A percentile compares a stretch with the other conserved stretches of the same genome.
Evolutionary conservation across 2,113 vertebrate genomes (phyloP).

Genomic region (Phyllopteryx taeniolatus): DNA sequence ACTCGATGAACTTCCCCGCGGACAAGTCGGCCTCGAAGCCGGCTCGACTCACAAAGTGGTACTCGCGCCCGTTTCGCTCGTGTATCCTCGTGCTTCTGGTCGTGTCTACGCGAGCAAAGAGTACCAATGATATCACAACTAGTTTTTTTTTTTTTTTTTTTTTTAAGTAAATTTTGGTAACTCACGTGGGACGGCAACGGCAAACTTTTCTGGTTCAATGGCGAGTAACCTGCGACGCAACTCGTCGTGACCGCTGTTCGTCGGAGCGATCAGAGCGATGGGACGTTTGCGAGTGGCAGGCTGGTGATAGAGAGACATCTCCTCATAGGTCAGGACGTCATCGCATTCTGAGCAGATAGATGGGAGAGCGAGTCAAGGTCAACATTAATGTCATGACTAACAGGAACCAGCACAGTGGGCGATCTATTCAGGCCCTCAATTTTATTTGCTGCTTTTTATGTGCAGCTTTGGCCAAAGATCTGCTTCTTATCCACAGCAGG

Average conservation of each 20-base stretch:
- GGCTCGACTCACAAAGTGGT: conserved; percentile 86
- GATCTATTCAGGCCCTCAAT: not conserved
- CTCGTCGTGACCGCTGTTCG: conserved; percentile 90
- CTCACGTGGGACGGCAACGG: conserved; percentile 90
- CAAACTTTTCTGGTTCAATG: conserved; percentile 84
- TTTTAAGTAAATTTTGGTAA: not conserved
- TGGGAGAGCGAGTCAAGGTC: not conserved
- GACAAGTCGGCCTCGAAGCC: conserved; percentile 84
- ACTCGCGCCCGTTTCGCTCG: conserved; percentile 89
- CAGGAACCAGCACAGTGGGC: too few relatives aligned
- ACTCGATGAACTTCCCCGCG: conserved; percentile 89
- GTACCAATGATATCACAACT: not conserved
- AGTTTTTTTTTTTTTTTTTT: too few relatives aligned
- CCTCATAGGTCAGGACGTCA: conserved; percentile 92
- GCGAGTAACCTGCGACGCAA: conserved; percentile 86
- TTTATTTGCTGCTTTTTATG: not conserved
- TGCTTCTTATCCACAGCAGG: not conserved
- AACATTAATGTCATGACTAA: not conserved
- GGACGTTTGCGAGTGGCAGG: conserved; percentile 89
- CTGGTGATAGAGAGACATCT: conserved; percentile 96
- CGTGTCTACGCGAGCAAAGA: conserved; percentile 76
- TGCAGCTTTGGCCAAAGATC: not conserved
- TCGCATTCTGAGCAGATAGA: conserved; percentile 77
- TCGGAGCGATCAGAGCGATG: conserved; percentile 86
- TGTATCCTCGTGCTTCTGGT: conserved; percentile 83